Base-by-base conservation (phyloP, 1,140 invertebrate species). In the Hesperophylax magnus region DNA sequence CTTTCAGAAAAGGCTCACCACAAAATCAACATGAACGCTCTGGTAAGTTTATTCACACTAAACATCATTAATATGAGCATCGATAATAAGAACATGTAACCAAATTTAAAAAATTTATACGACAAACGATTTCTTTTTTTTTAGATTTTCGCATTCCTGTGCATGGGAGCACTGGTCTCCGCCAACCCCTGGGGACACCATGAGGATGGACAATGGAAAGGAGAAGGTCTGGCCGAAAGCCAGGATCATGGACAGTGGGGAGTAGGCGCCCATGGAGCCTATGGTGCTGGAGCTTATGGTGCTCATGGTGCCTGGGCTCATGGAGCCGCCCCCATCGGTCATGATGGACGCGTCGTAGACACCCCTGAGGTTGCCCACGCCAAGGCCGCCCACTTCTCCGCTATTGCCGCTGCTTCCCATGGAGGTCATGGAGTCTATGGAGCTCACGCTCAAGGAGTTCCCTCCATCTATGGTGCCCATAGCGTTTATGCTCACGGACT, bases 301-400 rank as follows among this genome's bases (percentile, higher is more conserved):
- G 86, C 24, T 34, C 53, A 72, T 14, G 39, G 39, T 14, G 39
- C 39, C 39, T 76, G 54, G 54, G 27, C 58, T 61, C 74, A 82
- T 77, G 81, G 81, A 39, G 78, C 39, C 18, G 81, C 81, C 18
- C 81, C 81, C 14, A 15, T 83, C 3, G 81, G 75, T 20, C 81
- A 81, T 77, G 79, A 83, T 75, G 88, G 88, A 4, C 87, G 87
- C 84, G 87, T 89, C 53, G 87, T 88, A 72, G 89, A 89, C 74
- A 89, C 89, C 54, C 58, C 88, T 69, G 89, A 89, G 82, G 89
- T 89, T 84, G 88, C 89, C 4, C 88, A 89, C 81, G 89, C 89
- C 69, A 88, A 88, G 78, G 89, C 88, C 81, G 88, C 88, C 79
- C 88, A 90, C 85, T 86, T 89, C 79, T 88, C 88, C 79, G 78